These are phyloP conservation scores for Platycheirus rosarum DNA, from an alignment of 2,888 invertebrate species.

Conservation along the genomic window DNA sequence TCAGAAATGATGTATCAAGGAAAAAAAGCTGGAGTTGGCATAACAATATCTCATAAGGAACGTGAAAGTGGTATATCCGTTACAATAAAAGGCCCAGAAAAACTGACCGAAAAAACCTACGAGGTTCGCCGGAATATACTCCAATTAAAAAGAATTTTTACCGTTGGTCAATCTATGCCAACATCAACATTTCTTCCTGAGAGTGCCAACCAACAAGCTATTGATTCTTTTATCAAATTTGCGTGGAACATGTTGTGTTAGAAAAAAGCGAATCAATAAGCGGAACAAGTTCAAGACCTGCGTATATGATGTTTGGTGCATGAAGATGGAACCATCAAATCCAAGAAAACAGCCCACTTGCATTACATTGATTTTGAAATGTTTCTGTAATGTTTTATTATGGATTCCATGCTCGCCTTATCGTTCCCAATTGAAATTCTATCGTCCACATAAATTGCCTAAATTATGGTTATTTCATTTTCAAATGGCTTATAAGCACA, in stretches of 20 bases:
- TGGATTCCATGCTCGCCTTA: conserved; percentile 33
- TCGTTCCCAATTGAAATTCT: background rate
- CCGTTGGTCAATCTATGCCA: background rate
- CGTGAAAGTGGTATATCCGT: conserved; percentile 94
- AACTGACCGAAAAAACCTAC: conserved; percentile 90
- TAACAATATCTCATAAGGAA: conserved; percentile 93
- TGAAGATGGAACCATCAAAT: conserved; percentile 43
- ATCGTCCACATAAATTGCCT: conserved; percentile 75
- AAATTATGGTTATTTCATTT: conserved; percentile 32
- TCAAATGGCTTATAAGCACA: conserved; percentile 63
- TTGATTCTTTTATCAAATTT: background rate
- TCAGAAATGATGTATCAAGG: conserved; percentile 87
- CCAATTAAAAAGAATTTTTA: too few relatives aligned
- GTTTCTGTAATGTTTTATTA: conserved; percentile 23
- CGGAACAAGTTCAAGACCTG: too few relatives aligned
- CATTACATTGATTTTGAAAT: conserved; percentile 29
- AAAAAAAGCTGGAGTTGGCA: conserved; percentile 92
- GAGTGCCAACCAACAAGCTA: too few relatives aligned
- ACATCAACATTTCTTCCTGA: conserved; percentile 8
- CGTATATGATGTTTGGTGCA: conserved; percentile 45
- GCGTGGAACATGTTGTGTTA: too few relatives aligned
- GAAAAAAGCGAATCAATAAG: background rate
- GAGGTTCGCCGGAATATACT: too few relatives aligned
- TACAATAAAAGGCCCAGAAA: conserved; percentile 95
- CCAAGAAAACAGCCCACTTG: conserved; percentile 48